phyloP scores from a whole-genome alignment of 2,888 invertebrate genomes.

The Zaprionus lineosus region DNA sequence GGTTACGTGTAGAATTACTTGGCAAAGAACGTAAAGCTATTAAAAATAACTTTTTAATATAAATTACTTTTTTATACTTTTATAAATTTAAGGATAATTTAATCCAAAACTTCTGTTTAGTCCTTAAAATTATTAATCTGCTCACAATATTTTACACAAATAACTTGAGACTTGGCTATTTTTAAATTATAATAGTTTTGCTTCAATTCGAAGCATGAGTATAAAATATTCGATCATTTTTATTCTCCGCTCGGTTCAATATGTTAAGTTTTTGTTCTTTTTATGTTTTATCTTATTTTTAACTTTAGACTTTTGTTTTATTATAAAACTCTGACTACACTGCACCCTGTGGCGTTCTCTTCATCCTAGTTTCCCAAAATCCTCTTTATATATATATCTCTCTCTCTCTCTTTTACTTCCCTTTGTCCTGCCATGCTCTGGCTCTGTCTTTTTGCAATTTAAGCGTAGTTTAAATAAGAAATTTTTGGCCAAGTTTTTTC shows the following conservation, averaged over 20 bases:
- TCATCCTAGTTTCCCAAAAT: too few species aligned
- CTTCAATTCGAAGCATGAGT: too few species aligned
- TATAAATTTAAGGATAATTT: too few species aligned
- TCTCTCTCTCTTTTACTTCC: background rate
- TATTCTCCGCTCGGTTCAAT: conserved; percentile 17
- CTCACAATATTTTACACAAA: too few species aligned
- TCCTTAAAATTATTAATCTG: too few species aligned
- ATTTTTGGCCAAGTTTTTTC: conserved; percentile 56
- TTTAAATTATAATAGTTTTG: too few species aligned
- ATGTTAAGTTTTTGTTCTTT: conserved; percentile 18
- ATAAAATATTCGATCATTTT: conserved; percentile 15
- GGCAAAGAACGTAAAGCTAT: too few species aligned
- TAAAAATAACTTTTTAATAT: too few species aligned
- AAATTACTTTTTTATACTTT: too few species aligned
- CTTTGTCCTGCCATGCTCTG: conserved; percentile 9
- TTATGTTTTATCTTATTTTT: conserved; percentile 29
- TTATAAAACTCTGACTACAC: conserved; percentile 38
- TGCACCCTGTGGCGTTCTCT: conserved; percentile 8
- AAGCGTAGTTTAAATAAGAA: conserved; percentile 73
- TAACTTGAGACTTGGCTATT: too few species aligned
- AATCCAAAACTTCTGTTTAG: too few species aligned
- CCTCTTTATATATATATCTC: background rate
- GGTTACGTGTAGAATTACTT: too few species aligned
- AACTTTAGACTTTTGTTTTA: conserved; percentile 59
- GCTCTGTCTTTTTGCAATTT: conserved; percentile 64